Evolutionary conservation across 2,797 vertebrate genomes (phyloP), one percentile per base, ranked within the genome.

Genomic region (Phaenicophaeus curvirostris): DNA sequence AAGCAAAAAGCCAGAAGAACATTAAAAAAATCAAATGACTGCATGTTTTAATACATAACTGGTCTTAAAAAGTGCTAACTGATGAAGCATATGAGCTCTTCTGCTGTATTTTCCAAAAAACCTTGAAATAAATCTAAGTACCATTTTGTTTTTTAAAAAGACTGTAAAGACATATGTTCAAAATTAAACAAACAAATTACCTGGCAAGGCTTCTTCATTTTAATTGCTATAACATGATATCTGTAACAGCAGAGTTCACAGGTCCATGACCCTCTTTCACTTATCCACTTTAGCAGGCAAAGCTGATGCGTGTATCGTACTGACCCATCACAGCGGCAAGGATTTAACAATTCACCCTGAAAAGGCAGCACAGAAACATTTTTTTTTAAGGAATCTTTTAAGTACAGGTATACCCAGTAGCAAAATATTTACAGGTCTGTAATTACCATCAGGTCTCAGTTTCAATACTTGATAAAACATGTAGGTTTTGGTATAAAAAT

Each of bases 271-370:
- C 99, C 99, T 31, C 99, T 98, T 97, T 99, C 99, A 54, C 99
- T 99, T 97, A 99, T 99, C 99, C 99, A 99, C 95, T 99, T 99
- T 66, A 99, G 98, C n/a, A 99, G 98, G 96, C 99, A 99, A 76
- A 98, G 98, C 95, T 99, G 99, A 96, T 99, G 99, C 1, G 99
- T 99, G 95, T 99, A 98, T 11, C 99, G 98, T 68, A 99, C 99
- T 1, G 99, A 99, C 57, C 99, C 99, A 39, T 99, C 98, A 8
- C 99, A 99, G 50, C 99, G 98, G 75, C 99, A 99, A 44, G 99
- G 99, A 95, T 99, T 99, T 98, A 99, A 91, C 96, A 99, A 90
- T 95, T 99, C 98, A 19, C 99, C 99, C 99, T 99, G 92, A 59
- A 95, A 95, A 96, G 85, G 86, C 79, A 94, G 92, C 20, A 83